Percentiles rank a stretch among this genome's conserved stretches.
Conservation (phyloP, 2,113 vertebrate genomes). For the Pachycephala philippinensis region DNA sequence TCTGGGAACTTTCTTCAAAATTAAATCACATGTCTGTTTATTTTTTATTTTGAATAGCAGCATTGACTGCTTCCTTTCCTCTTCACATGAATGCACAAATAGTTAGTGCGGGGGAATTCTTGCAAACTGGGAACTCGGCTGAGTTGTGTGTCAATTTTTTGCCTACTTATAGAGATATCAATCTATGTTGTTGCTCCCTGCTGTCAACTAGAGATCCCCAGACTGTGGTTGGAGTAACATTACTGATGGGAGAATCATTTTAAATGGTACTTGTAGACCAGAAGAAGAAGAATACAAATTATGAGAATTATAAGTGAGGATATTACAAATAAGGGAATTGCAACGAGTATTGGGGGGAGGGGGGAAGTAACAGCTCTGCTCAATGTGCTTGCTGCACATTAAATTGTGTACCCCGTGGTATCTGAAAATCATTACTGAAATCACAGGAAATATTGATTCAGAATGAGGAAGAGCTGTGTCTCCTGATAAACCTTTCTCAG, state of each 20-base stretch:
- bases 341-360: background rate
- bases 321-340: background rate
- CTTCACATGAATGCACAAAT: background rate
- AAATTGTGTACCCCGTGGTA: background rate
- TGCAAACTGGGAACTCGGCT: background rate
- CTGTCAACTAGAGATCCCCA: background rate
- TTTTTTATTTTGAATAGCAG: conserved; percentile 37
- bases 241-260: background rate
- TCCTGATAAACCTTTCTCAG: background rate
- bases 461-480: conserved; percentile 4
- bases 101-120: background rate
- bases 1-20: conserved; percentile 30
- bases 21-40: conserved; percentile 22
- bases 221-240: background rate
- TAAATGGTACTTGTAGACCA: background rate
- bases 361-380: background rate
- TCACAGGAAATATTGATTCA: conserved; percentile 10
- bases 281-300: background rate
- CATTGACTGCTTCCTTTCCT: conserved; percentile 28
- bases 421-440: background rate
- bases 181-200: background rate
- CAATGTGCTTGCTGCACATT: background rate
- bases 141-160: background rate
- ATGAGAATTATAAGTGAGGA: background rate
- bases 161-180: background rate